Base-by-base conservation (phyloP, 2,113 vertebrate genomes). In the Campylorhamphus procurvoides region DNA sequence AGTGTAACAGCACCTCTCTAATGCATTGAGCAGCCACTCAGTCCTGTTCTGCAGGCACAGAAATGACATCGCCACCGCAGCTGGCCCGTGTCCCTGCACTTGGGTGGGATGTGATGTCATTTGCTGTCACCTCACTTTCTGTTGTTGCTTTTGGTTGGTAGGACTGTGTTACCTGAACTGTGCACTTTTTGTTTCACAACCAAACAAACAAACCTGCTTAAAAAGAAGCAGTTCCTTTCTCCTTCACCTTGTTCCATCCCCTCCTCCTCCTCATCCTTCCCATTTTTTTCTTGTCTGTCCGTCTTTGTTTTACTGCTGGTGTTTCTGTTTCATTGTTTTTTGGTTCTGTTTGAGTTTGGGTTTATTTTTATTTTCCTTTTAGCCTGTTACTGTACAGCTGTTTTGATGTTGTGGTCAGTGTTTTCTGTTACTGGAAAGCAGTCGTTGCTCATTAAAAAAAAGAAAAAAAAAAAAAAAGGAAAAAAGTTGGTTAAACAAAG, bases 341-440 rank as follows among this genome's bases (percentile, higher is more conserved):
- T 97, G 49, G 67, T 97, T 98, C 95, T 91, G 15, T 97, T 97
- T 89, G 77, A 89, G 96, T 98, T 95, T 84, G 68, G 67, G 64
- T 55, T 83, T 25, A 5, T 91, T 67, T 73, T 47, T 47, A 60
- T 94, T 94, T 94, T 97, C 92, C 86, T 96, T 90, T 93, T 97
- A 97, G 95, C 94, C 94, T 97, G 64, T 98, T 95, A 40, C 58
- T 81, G 93, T 98, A 97, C 96, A 97, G 91, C 94, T 97, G 93
- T 97, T 97, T 96, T 63, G 95, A 93, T 97, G 97, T 97, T 68
- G 77, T 84, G 97, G 87, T 98, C 95, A 92, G 7, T 97, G 96
- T 98, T 97, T 97, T 98, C 97, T 97, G 93, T 98, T 97, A 87
- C 73, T 97, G 92, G 91, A 95, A 97, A 98, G 94, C 97, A 96